A percentile compares a stretch with the other conserved stretches of the same genome.
phyloP scores from a whole-genome alignment of 2,888 invertebrate genomes.

The Athalia rosae region DNA sequence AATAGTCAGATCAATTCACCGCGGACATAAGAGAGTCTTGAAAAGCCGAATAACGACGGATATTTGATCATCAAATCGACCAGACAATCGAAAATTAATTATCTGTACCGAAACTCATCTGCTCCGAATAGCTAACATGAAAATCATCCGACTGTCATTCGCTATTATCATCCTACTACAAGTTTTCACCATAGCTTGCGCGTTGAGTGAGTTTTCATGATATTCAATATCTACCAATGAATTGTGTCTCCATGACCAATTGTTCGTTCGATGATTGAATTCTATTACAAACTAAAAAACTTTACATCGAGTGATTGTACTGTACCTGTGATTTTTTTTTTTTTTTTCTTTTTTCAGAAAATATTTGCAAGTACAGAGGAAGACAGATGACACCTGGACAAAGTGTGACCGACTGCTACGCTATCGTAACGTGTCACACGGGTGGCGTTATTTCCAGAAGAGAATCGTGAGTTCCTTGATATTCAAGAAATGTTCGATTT shows the following conservation, averaged over 20 bases:
- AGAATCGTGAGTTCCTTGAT: constrained; percentile 46
- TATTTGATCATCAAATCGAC: too few relatives aligned
- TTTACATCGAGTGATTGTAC: neutral
- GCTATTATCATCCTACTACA: constrained; percentile 24
- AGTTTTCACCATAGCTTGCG: constrained; percentile 9
- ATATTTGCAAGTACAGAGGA: constrained; percentile 49
- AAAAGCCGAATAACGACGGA: too few relatives aligned
- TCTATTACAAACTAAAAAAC: neutral
- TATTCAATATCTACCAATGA: too few relatives aligned
- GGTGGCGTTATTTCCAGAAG: constrained; percentile 41
- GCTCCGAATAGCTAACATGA: constrained; percentile 10
- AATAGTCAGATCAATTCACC: too few relatives aligned
- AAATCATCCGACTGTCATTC: constrained; percentile 8
- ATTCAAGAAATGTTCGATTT: neutral
- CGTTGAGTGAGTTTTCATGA: constrained; percentile 16
- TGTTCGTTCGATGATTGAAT: too few relatives aligned
- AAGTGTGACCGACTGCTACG: constrained; percentile 44
- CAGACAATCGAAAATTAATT: too few relatives aligned
- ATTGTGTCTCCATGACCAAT: too few relatives aligned
- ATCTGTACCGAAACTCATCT: neutral
- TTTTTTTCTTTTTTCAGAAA: constrained; percentile 42
- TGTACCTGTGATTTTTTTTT: neutral
- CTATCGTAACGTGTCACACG: constrained; percentile 41
- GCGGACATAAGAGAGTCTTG: too few relatives aligned
- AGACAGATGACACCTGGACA: constrained; percentile 50